Evolutionary conservation across 1,140 invertebrate genomes (phyloP), one percentile per base, ranked within the genome.

Genomic region (Microplitis mediator): DNA sequence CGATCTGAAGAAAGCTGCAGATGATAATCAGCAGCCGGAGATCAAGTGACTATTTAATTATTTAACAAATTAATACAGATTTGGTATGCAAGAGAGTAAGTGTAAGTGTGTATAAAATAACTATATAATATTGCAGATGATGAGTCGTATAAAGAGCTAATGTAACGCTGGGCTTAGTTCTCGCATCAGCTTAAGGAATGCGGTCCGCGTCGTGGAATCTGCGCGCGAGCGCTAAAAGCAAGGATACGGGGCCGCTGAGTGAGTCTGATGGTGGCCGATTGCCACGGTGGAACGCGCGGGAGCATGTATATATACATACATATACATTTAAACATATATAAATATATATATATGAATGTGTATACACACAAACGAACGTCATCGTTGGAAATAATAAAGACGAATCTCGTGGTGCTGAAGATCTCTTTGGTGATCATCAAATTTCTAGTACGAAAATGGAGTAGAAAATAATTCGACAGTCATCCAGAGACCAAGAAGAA

Each of bases 371-470:
- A 50, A 52, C 45, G 52, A 79, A 76, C 81, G 80, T 82, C 81
- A 82, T 82, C 79, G 74, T 81, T 78, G 71, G 81, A 82, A 82
- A 81, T 82, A 82, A 81, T 82, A 77, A 71, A 45, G 73, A 76
- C 75, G 61, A 72, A 54, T 52, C 56, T 45, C 8, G 39, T 9
- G 11, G 6, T 72, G 34, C 50, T 45, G 8, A 3, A 52, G 39
- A 6, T 45, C 23, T 23, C 23, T 23, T 23, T 23, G 23, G 23
- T 23, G 23, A 45, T 45, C 39, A 45, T 45, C 6, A 45, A 45
- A 45, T 11, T 45, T 11, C 8, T 11, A 9, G 4, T 0, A 9
- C 6, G 39, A 45, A 45, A 45, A 45, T 45, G 5, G 39, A 45
- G 39, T 45, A 45, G 23, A 23, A 23, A 23, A 23, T 23, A 45